Evolutionary conservation across 2,113 vertebrate genomes (phyloP).

Genomic region (Pachyramphus minor): DNA sequence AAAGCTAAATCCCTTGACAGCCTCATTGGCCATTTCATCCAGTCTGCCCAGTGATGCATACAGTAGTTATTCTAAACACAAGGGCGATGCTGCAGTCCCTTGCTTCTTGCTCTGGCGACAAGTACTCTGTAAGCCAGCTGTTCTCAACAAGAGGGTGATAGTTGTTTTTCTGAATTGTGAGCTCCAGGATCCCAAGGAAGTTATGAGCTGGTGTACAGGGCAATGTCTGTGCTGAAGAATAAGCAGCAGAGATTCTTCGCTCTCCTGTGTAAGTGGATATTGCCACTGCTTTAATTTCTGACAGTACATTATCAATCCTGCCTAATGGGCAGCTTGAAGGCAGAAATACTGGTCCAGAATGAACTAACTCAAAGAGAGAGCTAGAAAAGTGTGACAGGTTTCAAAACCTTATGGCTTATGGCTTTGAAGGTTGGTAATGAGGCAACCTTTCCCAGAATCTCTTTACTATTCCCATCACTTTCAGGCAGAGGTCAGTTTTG

Average conservation of each 20-base stretch:
- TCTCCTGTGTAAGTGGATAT: not conserved
- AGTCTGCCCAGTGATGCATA: not conserved
- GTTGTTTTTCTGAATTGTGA: not conserved
- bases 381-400: not conserved
- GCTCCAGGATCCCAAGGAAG: not conserved
- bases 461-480: not conserved
- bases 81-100: not conserved
- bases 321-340: not conserved
- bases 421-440: not conserved
- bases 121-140: not conserved
- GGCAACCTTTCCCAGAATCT: not conserved
- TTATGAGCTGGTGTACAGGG: not conserved
- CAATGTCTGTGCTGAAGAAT: not conserved
- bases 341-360: not conserved
- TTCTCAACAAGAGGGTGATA: not conserved
- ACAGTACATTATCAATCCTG: not conserved
- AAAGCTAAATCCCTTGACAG: not conserved
- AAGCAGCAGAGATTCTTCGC: not conserved
- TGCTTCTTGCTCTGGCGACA: not conserved
- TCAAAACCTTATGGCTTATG: not conserved
- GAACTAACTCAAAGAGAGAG: not conserved
- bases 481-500: not conserved
- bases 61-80: not conserved
- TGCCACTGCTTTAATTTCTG: not conserved
- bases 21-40: not conserved